Conservation (phyloP, 1,140 invertebrate genomes). For the Cyrtorhinus lividipennis region DNA sequence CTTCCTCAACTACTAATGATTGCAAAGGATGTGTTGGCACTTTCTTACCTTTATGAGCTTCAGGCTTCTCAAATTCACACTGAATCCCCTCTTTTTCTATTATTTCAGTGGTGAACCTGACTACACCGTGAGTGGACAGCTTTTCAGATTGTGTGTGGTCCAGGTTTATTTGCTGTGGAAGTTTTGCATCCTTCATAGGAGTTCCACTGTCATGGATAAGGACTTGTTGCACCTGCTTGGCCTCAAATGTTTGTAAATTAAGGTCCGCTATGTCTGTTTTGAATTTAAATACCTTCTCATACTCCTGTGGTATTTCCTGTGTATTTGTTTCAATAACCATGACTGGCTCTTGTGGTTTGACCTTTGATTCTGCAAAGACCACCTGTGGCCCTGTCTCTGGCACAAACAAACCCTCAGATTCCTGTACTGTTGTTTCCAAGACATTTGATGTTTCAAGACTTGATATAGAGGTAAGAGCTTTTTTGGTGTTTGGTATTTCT, state of each 20-base stretch:
- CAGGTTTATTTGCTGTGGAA: conserved; percentile 26
- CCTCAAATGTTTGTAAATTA: conserved; percentile 37
- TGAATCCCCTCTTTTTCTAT: conserved; percentile 42
- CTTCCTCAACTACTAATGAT: conserved; percentile 44
- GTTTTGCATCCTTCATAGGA: conserved; percentile 28
- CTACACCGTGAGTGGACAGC: conserved; percentile 34
- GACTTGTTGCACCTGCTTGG: conserved; percentile 39
- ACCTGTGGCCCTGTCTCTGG: conserved; percentile 31
- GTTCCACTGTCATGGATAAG: conserved; percentile 38
- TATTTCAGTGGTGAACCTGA: conserved; percentile 35
- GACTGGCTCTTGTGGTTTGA: conserved; percentile 39
- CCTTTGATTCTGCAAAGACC: conserved; percentile 34
- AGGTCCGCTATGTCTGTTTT: conserved; percentile 35
- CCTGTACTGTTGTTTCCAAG: conserved; percentile 37
- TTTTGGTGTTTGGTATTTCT: conserved; percentile 33
- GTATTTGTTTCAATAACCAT: conserved; percentile 38
- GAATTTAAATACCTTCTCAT: conserved; percentile 37
- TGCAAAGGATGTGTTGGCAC: conserved; percentile 36
- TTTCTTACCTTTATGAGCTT: conserved; percentile 37
- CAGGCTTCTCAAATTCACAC: conserved; percentile 35
- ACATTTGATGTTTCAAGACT: conserved; percentile 39
- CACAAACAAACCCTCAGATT: conserved; percentile 39
- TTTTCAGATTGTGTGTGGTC: conserved; percentile 31
- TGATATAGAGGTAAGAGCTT: conserved; percentile 34
- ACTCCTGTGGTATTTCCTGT: conserved; percentile 37